These are phyloP conservation scores for Rhabditoides inermis DNA, from an alignment of 2,888 invertebrate genomes.

Conservation along the genomic window DNA sequence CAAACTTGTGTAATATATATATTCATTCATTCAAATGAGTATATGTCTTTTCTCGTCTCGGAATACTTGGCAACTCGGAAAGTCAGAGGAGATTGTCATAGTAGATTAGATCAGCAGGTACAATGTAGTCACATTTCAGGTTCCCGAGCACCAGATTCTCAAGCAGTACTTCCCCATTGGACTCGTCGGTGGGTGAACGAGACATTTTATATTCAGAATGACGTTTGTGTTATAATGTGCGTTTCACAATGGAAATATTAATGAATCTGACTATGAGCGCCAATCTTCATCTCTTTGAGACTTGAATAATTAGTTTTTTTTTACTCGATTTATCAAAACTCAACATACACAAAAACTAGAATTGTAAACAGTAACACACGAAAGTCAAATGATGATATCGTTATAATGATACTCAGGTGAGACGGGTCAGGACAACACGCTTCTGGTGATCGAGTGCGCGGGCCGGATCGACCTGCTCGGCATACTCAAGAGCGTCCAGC, in stretches of 20 bases:
- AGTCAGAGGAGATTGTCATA: too few species aligned
- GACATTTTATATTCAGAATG: too few species aligned
- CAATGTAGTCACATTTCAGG: too few species aligned
- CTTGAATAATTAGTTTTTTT: not conserved
- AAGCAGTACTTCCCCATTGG: slow-evolving; percentile 40
- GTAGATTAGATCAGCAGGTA: too few species aligned
- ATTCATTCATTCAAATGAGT: too few species aligned
- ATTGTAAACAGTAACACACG: too few species aligned
- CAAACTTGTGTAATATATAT: too few species aligned
- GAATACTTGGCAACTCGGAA: too few species aligned
- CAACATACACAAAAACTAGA: too few species aligned
- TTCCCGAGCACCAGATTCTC: slow-evolving; percentile 30
- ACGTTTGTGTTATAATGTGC: not conserved
- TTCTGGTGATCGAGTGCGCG: slow-evolving; percentile 39
- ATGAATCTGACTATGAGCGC: not conserved
- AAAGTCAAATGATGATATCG: not conserved
- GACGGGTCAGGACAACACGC: slow-evolving; percentile 28
- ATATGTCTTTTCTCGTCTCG: too few species aligned
- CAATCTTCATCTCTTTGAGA: not conserved
- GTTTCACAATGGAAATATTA: not conserved
- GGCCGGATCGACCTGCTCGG: slow-evolving; percentile 40
- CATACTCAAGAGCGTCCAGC: slow-evolving; percentile 33
- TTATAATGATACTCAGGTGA: slow-evolving; percentile 17
- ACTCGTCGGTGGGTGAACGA: slow-evolving; percentile 28
- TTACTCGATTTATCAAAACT: too few species aligned